Evolutionary conservation across 2,888 invertebrate species (phyloP).

Genomic region (Hyposoter didymator): DNA sequence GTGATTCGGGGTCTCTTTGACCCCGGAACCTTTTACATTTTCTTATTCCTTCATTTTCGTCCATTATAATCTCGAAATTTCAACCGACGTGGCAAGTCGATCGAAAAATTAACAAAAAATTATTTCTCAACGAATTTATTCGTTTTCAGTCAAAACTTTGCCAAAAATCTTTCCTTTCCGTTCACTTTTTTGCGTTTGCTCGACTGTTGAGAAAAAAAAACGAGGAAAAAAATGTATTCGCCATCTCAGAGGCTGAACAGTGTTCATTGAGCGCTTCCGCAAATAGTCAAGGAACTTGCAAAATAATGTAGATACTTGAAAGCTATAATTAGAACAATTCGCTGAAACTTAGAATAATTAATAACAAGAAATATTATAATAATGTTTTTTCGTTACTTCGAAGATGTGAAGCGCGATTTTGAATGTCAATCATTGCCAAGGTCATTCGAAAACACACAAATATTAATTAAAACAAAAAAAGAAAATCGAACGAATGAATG

Average conservation of each 20-base stretch:
- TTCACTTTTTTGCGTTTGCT: not conserved
- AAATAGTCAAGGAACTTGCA: conserved; percentile 53
- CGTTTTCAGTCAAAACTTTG: not conserved
- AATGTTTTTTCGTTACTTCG: not conserved
- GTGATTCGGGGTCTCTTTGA: conserved; percentile 78
- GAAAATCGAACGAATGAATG: not conserved
- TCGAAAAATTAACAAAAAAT: not conserved
- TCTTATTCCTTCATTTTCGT: not conserved
- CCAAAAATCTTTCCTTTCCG: not conserved
- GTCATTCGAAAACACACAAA: conserved; percentile 9
- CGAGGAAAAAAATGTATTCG: not conserved
- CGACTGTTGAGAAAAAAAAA: not conserved
- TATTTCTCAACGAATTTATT: not conserved
- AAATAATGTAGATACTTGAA: conserved; percentile 15
- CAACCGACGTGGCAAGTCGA: not conserved
- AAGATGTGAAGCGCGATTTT: conserved; percentile 15
- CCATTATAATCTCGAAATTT: not conserved
- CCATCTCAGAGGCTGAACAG: conserved; percentile 34
- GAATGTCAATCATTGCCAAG: conserved; percentile 1
- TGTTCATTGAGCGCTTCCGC: conserved; percentile 60
- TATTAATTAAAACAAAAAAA: not conserved
- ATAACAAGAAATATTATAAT: not conserved
- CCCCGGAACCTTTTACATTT: conserved; percentile 30
- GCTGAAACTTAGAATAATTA: not conserved
- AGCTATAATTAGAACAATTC: not conserved